Conservation (phyloP, 2,888 invertebrate species). For the Rhagium mordax region DNA sequence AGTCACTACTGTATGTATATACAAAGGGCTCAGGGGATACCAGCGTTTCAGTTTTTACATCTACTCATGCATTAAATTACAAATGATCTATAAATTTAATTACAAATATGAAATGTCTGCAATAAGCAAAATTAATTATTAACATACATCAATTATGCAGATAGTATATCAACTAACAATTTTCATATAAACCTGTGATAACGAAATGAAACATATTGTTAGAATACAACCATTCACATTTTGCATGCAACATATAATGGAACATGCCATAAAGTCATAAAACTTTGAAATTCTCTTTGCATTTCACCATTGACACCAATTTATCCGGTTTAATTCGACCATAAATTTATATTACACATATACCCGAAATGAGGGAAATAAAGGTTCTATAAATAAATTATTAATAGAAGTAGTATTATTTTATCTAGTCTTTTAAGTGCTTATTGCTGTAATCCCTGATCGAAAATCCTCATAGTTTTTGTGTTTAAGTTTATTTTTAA, state of each 20-base stretch:
- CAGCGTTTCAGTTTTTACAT: neutral
- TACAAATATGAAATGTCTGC: neutral
- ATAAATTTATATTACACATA: neutral
- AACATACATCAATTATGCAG: slow-evolving; percentile 11
- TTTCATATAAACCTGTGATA: slow-evolving; percentile 15
- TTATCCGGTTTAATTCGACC: neutral
- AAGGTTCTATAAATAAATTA: neutral
- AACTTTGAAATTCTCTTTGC: neutral
- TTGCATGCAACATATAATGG: slow-evolving; percentile 20
- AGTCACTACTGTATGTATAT: too few species aligned
- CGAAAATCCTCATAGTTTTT: neutral
- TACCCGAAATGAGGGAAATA: neutral
- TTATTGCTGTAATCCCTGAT: neutral
- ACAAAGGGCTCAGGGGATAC: neutral
- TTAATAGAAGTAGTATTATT: neutral
- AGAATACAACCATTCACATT: slow-evolving; percentile 4
- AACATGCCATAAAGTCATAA: slow-evolving; percentile 24
- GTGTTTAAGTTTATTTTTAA: too few species aligned
- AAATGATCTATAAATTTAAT: neutral
- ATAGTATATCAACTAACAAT: slow-evolving; percentile 1
- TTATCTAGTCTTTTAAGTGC: neutral
- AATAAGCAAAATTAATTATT: slow-evolving; percentile 10
- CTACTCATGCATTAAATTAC: neutral
- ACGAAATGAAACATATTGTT: slow-evolving; percentile 8
- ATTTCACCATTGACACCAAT: slow-evolving; percentile 2